Percentiles rank a stretch among this genome's conserved stretches.
phyloP scores from a whole-genome alignment of 2,797 vertebrate genomes.

The Muraenolepis orangiensis region DNA sequence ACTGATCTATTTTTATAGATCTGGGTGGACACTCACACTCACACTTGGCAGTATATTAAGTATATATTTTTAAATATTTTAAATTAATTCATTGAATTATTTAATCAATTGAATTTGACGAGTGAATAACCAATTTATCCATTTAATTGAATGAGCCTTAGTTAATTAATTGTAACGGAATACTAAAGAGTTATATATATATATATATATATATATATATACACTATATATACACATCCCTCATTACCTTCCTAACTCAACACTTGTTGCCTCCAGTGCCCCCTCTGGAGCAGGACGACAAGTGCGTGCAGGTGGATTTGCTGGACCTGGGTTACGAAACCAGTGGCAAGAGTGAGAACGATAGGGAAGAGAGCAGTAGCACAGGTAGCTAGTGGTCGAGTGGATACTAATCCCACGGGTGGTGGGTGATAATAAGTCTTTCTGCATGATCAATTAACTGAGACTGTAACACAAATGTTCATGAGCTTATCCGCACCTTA shows the following conservation, averaged over 20 bases:
- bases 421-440: conserved; percentile 27
- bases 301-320: conserved; percentile 74
- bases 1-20: no score
- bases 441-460: conserved; percentile 64
- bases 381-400: conserved; percentile 73
- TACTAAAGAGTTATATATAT: not conserved
- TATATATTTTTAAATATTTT: no score
- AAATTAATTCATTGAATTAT: not conserved
- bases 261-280: conserved; percentile 67
- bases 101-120: not conserved
- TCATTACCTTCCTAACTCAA: conserved; percentile 33
- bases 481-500: not conserved
- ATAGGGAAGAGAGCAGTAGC: conserved; percentile 76
- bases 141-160: not conserved
- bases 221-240: conserved; percentile 15
- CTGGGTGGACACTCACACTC: no score
- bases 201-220: not conserved
- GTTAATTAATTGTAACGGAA: not conserved
- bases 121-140: not conserved
- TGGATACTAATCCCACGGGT: conserved; percentile 57
- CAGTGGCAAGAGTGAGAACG: conserved; percentile 74
- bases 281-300: conserved; percentile 69
- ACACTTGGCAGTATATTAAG: no score
- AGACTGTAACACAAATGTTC: conserved; percentile 17
- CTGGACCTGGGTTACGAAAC: conserved; percentile 75